Conservation (phyloP, 2,888 invertebrate genomes). For the Drosophila austrosaltans region DNA sequence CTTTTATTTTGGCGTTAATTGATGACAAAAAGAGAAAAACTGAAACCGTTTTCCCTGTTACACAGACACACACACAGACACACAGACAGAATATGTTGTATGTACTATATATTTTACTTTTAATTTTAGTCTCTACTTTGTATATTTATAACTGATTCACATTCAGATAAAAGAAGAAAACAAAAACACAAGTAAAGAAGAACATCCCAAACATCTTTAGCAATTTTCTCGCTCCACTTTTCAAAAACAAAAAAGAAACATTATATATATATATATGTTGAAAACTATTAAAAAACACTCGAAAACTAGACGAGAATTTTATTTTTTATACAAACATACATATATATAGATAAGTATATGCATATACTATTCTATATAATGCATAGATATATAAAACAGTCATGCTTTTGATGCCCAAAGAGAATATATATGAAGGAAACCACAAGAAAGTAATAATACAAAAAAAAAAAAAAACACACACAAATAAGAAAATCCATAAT, state of each 20-base stretch:
- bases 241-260: conserved; percentile 24
- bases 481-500: conserved; percentile 3
- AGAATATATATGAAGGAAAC: conserved; percentile 40
- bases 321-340: conserved; percentile 30
- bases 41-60: conserved; percentile 17
- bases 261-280: conserved; percentile 35
- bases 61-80: conserved; percentile 27
- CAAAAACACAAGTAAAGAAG: conserved; percentile 28
- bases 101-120: conserved; percentile 61
- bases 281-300: conserved; percentile 47
- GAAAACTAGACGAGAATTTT: conserved; percentile 44
- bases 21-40: conserved; percentile 16
- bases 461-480: too few relatives aligned
- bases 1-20: conserved; percentile 63
- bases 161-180: conserved; percentile 39
- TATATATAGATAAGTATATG: conserved; percentile 40
- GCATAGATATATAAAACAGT: conserved; percentile 62
- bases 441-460: conserved; percentile 6
- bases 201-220: conserved; percentile 23
- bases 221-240: conserved; percentile 48
- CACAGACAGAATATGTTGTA: conserved; percentile 42
- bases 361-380: conserved; percentile 38
- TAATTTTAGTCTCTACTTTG: conserved; percentile 63
- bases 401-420: conserved; percentile 76
- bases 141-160: conserved; percentile 42